Conservation (phyloP, 2,888 invertebrate species). For the Coronaproctus castanopsis region DNA sequence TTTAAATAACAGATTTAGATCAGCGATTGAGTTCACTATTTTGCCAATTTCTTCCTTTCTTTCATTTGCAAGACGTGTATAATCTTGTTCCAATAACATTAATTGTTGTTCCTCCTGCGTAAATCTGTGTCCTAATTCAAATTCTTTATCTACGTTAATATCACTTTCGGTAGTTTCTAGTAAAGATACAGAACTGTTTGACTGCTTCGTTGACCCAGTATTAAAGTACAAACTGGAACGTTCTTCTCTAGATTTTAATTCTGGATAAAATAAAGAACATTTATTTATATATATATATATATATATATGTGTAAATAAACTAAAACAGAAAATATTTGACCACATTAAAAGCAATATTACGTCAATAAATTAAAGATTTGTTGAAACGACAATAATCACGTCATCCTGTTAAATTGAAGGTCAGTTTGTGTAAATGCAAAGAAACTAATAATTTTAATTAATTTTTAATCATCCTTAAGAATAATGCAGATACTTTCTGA, state of each 20-base stretch:
- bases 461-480: too few relatives aligned
- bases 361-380: too few relatives aligned
- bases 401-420: too few relatives aligned
- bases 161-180: slow-evolving; percentile 11
- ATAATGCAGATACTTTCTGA: too few relatives aligned
- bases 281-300: too few relatives aligned
- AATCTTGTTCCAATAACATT: slow-evolving; percentile 64
- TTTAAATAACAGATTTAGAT: slow-evolving; percentile 87
- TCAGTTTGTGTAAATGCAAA: too few relatives aligned
- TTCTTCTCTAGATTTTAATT: slow-evolving; percentile 75
- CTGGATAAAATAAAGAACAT: slow-evolving; percentile 25
- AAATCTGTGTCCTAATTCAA: slow-evolving; percentile 9
- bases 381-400: too few relatives aligned
- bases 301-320: too few relatives aligned
- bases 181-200: slow-evolving; percentile 13
- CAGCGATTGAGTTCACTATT: slow-evolving; percentile 78
- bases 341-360: too few relatives aligned
- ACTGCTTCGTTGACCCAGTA: slow-evolving; percentile 35
- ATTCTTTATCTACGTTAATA: slow-evolving; percentile 12
- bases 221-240: slow-evolving; percentile 76
- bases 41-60: slow-evolving; percentile 75
- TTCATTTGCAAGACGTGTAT: slow-evolving; percentile 42
- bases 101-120: slow-evolving; percentile 30
- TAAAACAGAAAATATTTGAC: too few relatives aligned
- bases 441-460: too few relatives aligned